A percentile compares a stretch with the other conserved stretches of the same genome.
Conservation (phyloP, 2,113 vertebrate species). For the Brachyhypopomus gauderio region DNA sequence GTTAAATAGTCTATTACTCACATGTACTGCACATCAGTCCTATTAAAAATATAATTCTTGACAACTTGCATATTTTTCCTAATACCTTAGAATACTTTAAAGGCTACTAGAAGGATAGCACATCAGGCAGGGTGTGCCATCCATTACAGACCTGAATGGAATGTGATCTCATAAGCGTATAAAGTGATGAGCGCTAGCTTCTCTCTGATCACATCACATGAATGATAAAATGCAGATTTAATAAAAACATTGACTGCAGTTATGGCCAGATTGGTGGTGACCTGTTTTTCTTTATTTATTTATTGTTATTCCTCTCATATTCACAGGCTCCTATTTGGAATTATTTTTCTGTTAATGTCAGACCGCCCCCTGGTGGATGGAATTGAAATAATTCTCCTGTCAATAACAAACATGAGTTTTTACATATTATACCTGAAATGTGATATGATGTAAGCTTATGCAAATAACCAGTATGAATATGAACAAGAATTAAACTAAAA, state of each 20-base stretch:
- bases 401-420: not conserved
- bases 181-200: conserved; percentile 34
- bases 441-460: not conserved
- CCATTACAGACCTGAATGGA: conserved; percentile 16
- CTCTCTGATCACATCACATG: conserved; percentile 42
- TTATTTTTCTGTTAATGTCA: conserved; percentile 28
- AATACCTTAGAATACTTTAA: not conserved
- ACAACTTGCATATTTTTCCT: not conserved
- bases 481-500: not conserved
- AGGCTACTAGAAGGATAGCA: conserved; percentile 20
- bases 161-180: conserved; percentile 32
- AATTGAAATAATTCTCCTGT: not conserved
- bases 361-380: conserved; percentile 56
- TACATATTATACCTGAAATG: too few species aligned
- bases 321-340: not conserved
- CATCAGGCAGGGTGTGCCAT: conserved; percentile 21
- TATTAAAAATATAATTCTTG: conserved; percentile 12
- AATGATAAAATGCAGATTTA: conserved; percentile 5
- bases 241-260: conserved; percentile 33
- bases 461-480: not conserved
- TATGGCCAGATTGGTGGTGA: conserved; percentile 36
- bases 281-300: conserved; percentile 47
- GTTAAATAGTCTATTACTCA: not conserved
- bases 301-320: not conserved
- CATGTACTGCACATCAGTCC: conserved; percentile 21